Evolutionary conservation across 92 coral and sea anemone genomes (phyloP), one percentile per base, ranked within the genome.

Genomic region (Nematostella vectensis): DNA sequence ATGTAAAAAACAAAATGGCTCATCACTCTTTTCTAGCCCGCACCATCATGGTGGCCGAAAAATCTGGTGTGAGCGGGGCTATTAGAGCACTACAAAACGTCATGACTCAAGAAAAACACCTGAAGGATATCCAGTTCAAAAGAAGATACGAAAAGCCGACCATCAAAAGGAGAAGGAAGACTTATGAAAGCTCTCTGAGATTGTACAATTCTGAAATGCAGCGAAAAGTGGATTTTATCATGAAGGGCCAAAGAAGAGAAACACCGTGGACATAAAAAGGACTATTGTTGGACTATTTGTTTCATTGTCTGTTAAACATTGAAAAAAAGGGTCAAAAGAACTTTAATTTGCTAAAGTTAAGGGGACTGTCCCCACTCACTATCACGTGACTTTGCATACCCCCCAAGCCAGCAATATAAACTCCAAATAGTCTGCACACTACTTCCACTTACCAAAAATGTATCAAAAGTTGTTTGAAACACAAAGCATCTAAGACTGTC

Each of bases 101-200:
- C 11, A 83, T 91, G 83, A 71, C 70, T 24, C 67, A 70, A 43
- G 98, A 91, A 39, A 80, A 80, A 30, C 85, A 87, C 69, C 61
- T 77, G n/a, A 86, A 82, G 59, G 93, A 86, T 60, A 71, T 91
- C 38, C 85, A 82, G 54, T 73, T 91, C 3, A 91, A 91, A 48
- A 67, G 87, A 47, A 72, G 70, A 48, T 91, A 81, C 58, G 98
- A 91, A 62, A 91, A 91, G 70, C 98, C 98, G 3, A 91, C 98
- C 18, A 56, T 91, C 27, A 91, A 81, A 55, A 79, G 98, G 53
- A 74, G 98, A 49, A 75, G 98, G 57, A 67, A 77, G 70, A 81
- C 81, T 68, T 91, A 91, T 59, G 98, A 91, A 52, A 81, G 75
- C 65, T 67, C 81, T 2, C 47, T 91, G 24, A 78, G 70, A 62